These are phyloP conservation scores for Rhynchonycteris naso DNA, from an alignment of 2,797 vertebrate genomes.

Conservation along the genomic window DNA sequence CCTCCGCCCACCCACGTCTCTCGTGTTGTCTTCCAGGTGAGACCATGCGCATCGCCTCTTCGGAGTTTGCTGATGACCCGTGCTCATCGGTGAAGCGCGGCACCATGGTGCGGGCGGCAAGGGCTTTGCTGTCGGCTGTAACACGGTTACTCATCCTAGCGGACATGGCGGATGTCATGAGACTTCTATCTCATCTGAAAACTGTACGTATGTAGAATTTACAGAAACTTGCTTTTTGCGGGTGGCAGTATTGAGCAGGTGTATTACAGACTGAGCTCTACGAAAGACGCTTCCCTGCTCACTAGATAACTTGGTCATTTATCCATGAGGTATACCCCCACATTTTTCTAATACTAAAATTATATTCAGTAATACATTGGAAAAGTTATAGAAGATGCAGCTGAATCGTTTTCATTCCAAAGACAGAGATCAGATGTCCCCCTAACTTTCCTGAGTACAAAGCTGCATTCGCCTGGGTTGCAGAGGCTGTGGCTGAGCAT, in stretches of 20 bases:
- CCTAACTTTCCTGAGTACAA: not conserved
- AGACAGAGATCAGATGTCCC: not conserved
- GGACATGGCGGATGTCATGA: slow-evolving; percentile 99
- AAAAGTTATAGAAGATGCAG: not conserved
- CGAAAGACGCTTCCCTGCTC: rapidly evolving
- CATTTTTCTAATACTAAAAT: not conserved
- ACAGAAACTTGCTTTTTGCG: rapidly evolving
- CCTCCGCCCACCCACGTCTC: not conserved
- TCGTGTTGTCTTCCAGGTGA: slow-evolving; percentile 88
- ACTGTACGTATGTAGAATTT: slow-evolving; percentile 89
- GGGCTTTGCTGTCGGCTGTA: slow-evolving; percentile 96
- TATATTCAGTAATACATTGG: not conserved
- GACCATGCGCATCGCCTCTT: slow-evolving; percentile 95
- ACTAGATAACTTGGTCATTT: not conserved
- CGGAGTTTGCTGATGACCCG: slow-evolving; percentile 97
- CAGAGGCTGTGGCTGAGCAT: rapidly evolving
- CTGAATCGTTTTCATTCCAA: not conserved
- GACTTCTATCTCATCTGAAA: slow-evolving; percentile 97
- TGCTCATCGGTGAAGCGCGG: slow-evolving; percentile 98
- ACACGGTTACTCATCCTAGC: slow-evolving; percentile 98
- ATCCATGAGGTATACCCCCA: no score
- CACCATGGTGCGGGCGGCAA: slow-evolving; percentile 97
- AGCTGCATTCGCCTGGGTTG: not conserved
- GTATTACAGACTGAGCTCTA: not conserved
- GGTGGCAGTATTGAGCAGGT: rapidly evolving